Base-by-base conservation (phyloP, 2,888 invertebrate species). In the Tenthredo amoena region DNA sequence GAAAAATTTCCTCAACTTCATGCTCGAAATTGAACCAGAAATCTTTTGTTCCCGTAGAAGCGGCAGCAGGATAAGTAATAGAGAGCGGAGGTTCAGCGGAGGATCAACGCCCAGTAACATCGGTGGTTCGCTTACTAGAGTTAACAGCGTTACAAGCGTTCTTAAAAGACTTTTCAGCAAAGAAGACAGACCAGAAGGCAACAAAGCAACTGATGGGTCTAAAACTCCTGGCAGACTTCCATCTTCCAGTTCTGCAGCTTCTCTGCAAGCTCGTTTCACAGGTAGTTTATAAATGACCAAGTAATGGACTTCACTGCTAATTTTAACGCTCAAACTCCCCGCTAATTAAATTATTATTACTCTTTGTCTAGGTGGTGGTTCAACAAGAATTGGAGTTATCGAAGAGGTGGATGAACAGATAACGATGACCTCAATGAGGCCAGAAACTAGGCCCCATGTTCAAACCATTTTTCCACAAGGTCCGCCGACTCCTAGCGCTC, bases 101-200 rank as follows among this genome's bases (percentile, higher is more conserved):
- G 93, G 93, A 7, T 93, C 93, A 2, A 92, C 91, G 4, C 88
- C 92, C 3, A 93, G 93, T 65, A 93, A 92, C 84, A 88, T 94
- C 37, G 92, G 94, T 85, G 95, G 95, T 18, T 95, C 96, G 0
- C 93, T 98, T 89, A 95, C 96, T 0, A 94, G 97, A 79, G 96
- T 96, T 0, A 96, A 96, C 89, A 97, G 97, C 0, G 97, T 97
- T 55, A 96, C 97, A 0, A 97, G 96, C 15, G 96, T 97, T 90
- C 93, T 98, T 9, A 97, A 97, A 91, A 95, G 97, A 87, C 94
- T 98, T 84, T 96, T 98, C 90, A 97, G 96, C 77, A 96, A 96
- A 86, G 97, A 97, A 87, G 97, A 97, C 72, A 94, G 94, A 50
- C 93, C 94, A 0, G 94, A 94, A 26, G 94, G 94, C 43, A 92